Conservation (phyloP, 64 coral and sea anemone species). For the Porites australiensis region DNA sequence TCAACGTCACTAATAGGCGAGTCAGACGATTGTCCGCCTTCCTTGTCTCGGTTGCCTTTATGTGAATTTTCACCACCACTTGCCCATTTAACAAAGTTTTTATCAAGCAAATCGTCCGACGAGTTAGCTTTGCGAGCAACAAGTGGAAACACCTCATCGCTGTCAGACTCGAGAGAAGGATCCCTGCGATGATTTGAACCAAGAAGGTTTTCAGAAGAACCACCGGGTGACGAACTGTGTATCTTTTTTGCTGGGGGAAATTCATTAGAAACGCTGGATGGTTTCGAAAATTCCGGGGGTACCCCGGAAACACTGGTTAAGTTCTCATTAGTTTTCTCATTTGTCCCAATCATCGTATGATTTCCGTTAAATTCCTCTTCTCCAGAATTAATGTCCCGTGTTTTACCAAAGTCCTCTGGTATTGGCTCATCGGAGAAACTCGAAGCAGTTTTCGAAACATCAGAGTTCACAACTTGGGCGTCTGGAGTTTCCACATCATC, state of each 20-base stretch:
- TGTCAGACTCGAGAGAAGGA: neutral
- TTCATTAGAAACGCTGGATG: neutral
- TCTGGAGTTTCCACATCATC: neutral
- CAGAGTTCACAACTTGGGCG: neutral
- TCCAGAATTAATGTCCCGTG: neutral
- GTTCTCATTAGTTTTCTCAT: neutral
- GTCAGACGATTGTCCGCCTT: constrained; percentile 67
- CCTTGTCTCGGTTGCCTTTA: constrained; percentile 42
- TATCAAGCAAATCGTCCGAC: constrained; percentile 7
- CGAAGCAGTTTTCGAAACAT: neutral
- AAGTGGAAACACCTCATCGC: constrained; percentile 23
- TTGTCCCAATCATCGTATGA: neutral
- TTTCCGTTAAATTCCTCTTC: constrained; percentile 2
- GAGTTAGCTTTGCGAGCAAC: neutral
- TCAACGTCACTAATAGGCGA: constrained; percentile 93
- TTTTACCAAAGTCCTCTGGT: constrained; percentile 6
- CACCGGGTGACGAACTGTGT: neutral
- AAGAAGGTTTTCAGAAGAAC: constrained; percentile 21
- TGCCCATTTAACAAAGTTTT: constrained; percentile 36
- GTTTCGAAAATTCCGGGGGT: neutral
- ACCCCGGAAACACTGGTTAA: neutral
- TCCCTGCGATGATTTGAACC: neutral
- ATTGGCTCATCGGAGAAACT: neutral
- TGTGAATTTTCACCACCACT: neutral
- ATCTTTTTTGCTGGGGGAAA: constrained; percentile 5